Conservation (phyloP, 1,140 invertebrate species). For the Ips typographus region DNA sequence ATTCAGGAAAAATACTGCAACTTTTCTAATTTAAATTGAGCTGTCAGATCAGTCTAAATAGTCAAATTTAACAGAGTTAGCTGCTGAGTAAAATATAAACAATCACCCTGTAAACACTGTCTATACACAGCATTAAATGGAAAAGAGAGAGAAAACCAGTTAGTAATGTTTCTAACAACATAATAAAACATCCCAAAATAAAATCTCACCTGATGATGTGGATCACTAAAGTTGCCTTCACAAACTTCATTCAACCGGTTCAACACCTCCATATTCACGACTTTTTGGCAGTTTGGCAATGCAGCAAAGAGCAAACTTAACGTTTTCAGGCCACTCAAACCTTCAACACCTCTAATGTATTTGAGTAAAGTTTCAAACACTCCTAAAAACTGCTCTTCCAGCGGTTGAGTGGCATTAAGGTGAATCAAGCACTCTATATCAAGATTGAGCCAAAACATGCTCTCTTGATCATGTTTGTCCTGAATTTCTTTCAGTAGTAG, state of each 20-base stretch:
- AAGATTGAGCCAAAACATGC: slow-evolving; percentile 57
- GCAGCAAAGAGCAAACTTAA: slow-evolving; percentile 56
- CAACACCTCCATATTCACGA: slow-evolving; percentile 50
- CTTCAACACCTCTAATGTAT: slow-evolving; percentile 20
- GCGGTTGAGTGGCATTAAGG: slow-evolving; percentile 51
- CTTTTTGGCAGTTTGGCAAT: slow-evolving; percentile 51
- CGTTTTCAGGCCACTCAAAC: slow-evolving; percentile 43
- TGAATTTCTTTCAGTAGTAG: slow-evolving; percentile 13
- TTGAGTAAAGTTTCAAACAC: slow-evolving; percentile 39
- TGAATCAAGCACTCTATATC: slow-evolving; percentile 61
- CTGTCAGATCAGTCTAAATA: no score
- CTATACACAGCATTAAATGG: slow-evolving; percentile 42
- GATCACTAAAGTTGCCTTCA: slow-evolving; percentile 61
- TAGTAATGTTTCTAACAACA: background rate
- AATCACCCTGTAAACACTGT: no score
- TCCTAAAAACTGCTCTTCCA: slow-evolving; percentile 28
- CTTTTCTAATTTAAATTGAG: no score
- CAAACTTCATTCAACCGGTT: slow-evolving; percentile 57
- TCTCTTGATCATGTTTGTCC: slow-evolving; percentile 39
- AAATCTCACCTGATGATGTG: slow-evolving; percentile 62
- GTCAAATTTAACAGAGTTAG: no score
- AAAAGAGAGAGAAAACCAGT: slow-evolving; percentile 13
- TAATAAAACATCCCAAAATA: slow-evolving; percentile 33
- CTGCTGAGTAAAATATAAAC: no score
- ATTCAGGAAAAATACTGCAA: no score